Percentiles rank a stretch among this genome's conserved stretches.
Evolutionary conservation across 2,888 invertebrate species (phyloP).

Genomic region (Ochropleura leucogaster): DNA sequence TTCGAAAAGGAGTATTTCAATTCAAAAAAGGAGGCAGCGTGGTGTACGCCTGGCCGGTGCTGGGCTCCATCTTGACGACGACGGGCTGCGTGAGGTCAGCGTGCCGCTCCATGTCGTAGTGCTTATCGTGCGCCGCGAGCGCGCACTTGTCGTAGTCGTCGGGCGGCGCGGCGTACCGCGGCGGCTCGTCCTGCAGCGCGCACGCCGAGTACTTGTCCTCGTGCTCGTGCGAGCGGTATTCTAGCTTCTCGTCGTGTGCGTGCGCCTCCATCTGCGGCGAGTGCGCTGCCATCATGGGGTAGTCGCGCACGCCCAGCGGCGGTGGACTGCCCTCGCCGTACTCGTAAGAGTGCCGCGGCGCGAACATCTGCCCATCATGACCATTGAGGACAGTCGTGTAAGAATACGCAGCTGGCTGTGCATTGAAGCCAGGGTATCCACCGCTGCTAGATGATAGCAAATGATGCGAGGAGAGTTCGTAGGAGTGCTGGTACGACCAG

Average conservation of each 20-base stretch:
- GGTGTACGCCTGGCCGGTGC: conserved; percentile 91
- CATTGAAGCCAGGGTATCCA: conserved; percentile 92
- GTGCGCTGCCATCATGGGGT: conserved; percentile 92
- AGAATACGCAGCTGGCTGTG: conserved; percentile 90
- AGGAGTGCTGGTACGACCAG: conserved; percentile 95
- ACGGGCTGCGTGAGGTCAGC: conserved; percentile 84
- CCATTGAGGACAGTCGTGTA: conserved; percentile 93
- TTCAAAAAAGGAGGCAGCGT: conserved; percentile 95
- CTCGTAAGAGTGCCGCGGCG: conserved; percentile 91
- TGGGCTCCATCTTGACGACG: conserved; percentile 91
- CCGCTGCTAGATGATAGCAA: conserved; percentile 93
- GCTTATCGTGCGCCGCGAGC: conserved; percentile 88
- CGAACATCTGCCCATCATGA: conserved; percentile 94
- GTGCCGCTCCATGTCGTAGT: conserved; percentile 87
- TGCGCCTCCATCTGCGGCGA: conserved; percentile 91
- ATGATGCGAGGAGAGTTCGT: conserved; percentile 94
- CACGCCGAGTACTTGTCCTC: conserved; percentile 88
- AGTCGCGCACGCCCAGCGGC: conserved; percentile 91
- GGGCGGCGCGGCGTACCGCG: conserved; percentile 90
- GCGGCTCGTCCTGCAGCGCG: conserved; percentile 87
- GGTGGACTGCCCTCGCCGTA: conserved; percentile 92
- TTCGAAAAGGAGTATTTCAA: conserved; percentile 92
- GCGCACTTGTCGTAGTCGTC: conserved; percentile 92
- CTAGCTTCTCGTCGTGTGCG: conserved; percentile 88
- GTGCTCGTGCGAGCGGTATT: conserved; percentile 85